Conservation (phyloP, 2,113 vertebrate species). For the Lophura nycthemera region DNA sequence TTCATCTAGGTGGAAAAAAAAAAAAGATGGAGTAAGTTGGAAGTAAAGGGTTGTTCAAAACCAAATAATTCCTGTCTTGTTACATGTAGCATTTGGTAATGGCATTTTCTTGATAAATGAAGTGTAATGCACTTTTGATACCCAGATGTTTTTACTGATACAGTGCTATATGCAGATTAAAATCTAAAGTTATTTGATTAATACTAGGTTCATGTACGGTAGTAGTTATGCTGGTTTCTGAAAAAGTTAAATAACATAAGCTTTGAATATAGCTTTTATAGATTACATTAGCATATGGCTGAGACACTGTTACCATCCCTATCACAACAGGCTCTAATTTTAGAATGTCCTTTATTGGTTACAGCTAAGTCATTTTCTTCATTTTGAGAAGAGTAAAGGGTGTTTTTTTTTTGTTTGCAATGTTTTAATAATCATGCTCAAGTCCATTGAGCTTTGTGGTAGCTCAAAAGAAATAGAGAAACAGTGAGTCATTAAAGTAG, state of each 20-base stretch:
- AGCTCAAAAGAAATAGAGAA: not conserved
- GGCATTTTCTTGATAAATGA: not conserved
- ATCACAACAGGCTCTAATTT: slow-evolving; percentile 38
- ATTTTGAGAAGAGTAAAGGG: not conserved
- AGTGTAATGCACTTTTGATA: not conserved
- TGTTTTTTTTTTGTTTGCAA: not conserved
- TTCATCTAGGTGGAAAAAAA: not conserved
- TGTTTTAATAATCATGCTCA: not conserved
- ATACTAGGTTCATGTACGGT: not conserved
- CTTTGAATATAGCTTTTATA: not conserved
- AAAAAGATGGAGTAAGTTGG: not conserved
- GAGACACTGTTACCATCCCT: not conserved
- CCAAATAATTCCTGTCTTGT: not conserved
- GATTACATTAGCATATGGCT: slow-evolving; percentile 45
- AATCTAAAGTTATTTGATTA: not conserved
- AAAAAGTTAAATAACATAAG: not conserved
- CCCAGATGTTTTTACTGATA: not conserved
- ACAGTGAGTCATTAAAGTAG: slow-evolving; percentile 50
- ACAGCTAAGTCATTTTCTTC: not conserved
- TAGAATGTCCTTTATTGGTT: slow-evolving; percentile 13
- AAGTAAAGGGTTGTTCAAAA: not conserved
- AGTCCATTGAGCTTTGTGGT: slow-evolving; percentile 8
- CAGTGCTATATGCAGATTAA: not conserved
- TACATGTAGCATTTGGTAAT: not conserved
- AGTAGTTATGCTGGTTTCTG: not conserved